Evolutionary conservation across 2,797 vertebrate genomes (phyloP), one percentile per base, ranked within the genome.

Genomic region (Sebastes cheni): DNA sequence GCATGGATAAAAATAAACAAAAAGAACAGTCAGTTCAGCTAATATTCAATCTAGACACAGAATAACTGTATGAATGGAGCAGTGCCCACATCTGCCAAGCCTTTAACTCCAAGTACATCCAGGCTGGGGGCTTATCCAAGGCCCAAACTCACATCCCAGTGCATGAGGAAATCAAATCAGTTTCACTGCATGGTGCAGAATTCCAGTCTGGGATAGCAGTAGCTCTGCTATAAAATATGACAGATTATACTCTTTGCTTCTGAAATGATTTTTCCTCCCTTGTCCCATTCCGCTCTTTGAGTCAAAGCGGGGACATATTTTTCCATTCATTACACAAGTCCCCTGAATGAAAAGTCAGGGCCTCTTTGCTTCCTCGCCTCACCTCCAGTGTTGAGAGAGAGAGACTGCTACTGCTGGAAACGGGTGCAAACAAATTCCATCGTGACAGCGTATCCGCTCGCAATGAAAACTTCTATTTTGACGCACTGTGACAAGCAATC

Each of bases 171-270:
- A 95, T 92, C 77, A 65, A 90, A 95, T 92, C 82, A 86, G 88
- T 82, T 88, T 86, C 89, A 80, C 86, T 86, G 90, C 87, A 89
- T 82, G 85, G 85, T 87, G 83, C 88, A 86, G 86, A 86, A 90
- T 90, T 92, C 88, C 88, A 87, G 90, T 86, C 92, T 92, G 87
- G 89, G 78, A 89, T 73, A 78, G 87, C 86, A 91, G 87, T 86
- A 90, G 88, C 89, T 67, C 77, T 29, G 74, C 88, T 86, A 90
- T 94, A 93, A 94, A 94, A 93, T 91, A 91, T 89, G 89, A 93
- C 85, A 80, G 82, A 89, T 94, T 88, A 87, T 83, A 86, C 80
- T 92, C 75, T 75, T 78, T 84, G 89, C 89, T 89, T 81, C 88
- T 81, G 79, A 87, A 91, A 91, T 89, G 78, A 84, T 81, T 93